A percentile compares a stretch with the other conserved stretches of the same genome.
Evolutionary conservation across 2,888 invertebrate species (phyloP).

Genomic region (Tyria jacobaeae): DNA sequence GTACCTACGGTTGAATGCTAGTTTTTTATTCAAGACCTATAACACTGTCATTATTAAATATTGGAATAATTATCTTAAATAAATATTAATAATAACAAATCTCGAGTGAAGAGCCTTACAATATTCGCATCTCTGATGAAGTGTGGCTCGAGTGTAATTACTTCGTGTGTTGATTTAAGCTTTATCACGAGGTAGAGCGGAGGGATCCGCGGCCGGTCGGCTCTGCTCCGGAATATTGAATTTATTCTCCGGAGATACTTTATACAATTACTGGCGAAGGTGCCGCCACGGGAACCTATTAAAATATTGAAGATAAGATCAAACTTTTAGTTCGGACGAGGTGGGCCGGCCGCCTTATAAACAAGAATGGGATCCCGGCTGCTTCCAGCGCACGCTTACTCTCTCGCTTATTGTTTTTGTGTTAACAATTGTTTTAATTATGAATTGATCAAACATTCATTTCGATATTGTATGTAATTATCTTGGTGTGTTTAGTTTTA

Average conservation of each 20-base stretch:
- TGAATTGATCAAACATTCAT: conserved; percentile 81
- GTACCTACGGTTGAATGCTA: too few relatives aligned
- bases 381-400: conserved; percentile 69
- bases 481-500: conserved; percentile 72
- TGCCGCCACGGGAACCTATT: conserved; percentile 85
- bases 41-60: too few relatives aligned
- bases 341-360: conserved; percentile 79
- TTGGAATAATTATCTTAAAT: not conserved
- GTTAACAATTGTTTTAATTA: conserved; percentile 85
- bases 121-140: conserved; percentile 83
- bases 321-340: conserved; percentile 79
- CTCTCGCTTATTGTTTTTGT: conserved; percentile 76
- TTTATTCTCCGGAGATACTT: conserved; percentile 77
- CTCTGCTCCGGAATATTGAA: conserved; percentile 73
- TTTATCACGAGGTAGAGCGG: conserved; percentile 73
- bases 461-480: conserved; percentile 81
- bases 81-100: conserved; percentile 34
- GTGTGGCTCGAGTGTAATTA: conserved; percentile 83
- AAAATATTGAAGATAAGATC: conserved; percentile 85
- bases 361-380: conserved; percentile 75
- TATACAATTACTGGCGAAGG: conserved; percentile 81
- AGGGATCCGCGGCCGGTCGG: conserved; percentile 58
- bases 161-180: conserved; percentile 85
- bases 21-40: too few relatives aligned
- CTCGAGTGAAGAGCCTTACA: conserved; percentile 62